Base-by-base conservation (phyloP, 2,797 vertebrate genomes). In the Hybognathus amarus region DNA sequence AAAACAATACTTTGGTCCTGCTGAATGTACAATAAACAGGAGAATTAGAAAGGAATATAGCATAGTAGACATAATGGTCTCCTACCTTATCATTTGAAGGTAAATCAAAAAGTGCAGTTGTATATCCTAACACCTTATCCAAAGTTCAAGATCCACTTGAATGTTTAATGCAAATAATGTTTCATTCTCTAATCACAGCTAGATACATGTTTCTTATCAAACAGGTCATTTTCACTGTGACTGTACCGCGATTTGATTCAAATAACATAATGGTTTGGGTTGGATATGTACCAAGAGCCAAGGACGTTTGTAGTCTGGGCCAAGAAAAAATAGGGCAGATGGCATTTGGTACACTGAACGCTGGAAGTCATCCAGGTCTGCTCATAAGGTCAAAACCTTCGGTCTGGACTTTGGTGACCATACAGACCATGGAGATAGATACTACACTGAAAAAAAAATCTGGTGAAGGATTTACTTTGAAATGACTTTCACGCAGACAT, bases 251-350 rank as follows among this genome's bases (percentile, higher is more conserved):
- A 36, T 74, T 85, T 68, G 66, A 71, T 83, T 42, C 78, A 69
- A 24, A 81, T 78, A 77, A 45, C 22, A 75, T 18, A 66, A 17
- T 63, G 79, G 45, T 64, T 80, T 27, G 56, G 70, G 38, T 83
- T 87, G 77, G 69, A 68, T 70, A 79, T 30, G 64, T n/a, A 82
- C 77, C 78, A 83, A 83, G 77, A 71, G 27, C 54, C 45, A 68
- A 76, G 63, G 20, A 54, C 80, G 75, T 20, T 67, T 50, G 54
- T 70, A 71, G 63, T 38, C 68, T 80, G 68, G 78, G 77, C 80
- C 82, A 83, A 47, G 73, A 78, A 83, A 50, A 61, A 45, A 87
- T 38, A 84, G 33, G 85, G 36, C 87, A 86, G 87, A 86, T 30
- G 50, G 64, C 67, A 80, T 82, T 86, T 77, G 70, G 70, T 68